Evolutionary conservation across 2,113 vertebrate species (phyloP).

Genomic region (Damaliscus lunatus): DNA sequence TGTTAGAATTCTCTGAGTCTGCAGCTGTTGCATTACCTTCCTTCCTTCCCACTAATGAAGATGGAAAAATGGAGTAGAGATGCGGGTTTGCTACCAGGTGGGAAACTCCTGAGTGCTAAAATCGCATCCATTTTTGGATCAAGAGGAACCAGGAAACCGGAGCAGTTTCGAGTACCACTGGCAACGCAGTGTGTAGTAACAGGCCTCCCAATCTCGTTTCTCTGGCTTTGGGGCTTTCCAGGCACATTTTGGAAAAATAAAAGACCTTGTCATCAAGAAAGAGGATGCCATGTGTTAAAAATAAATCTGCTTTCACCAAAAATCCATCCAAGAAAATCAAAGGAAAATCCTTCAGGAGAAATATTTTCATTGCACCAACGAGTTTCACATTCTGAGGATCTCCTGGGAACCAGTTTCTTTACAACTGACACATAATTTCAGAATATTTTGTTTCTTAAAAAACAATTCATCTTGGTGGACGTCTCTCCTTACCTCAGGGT

Average conservation of each 20-base stretch:
- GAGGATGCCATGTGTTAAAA: slow-evolving; percentile 54
- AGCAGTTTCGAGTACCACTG: not conserved
- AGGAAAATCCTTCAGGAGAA: slow-evolving; percentile 45
- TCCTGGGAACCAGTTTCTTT: slow-evolving; percentile 2
- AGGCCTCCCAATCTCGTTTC: slow-evolving; percentile 8
- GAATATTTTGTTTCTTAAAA: not conserved
- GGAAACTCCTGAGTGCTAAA: not conserved
- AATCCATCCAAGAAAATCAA: slow-evolving; percentile 42
- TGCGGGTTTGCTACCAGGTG: not conserved
- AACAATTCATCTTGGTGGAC: not conserved
- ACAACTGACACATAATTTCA: not conserved
- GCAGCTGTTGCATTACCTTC: not conserved
- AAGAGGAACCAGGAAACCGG: not conserved
- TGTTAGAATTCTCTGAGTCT: not conserved
- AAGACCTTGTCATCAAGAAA: slow-evolving; percentile 19
- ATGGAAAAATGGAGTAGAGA: not conserved
- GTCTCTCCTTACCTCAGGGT: not conserved
- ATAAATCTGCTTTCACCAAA: slow-evolving; percentile 57
- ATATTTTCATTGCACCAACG: not conserved
- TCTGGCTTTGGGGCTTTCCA: slow-evolving; percentile 26
- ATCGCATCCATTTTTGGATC: not conserved
- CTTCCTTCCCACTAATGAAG: not conserved
- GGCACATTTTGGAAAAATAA: slow-evolving; percentile 28
- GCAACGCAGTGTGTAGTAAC: not conserved
- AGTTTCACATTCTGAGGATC: slow-evolving; percentile 3